Evolutionary conservation across 2,888 invertebrate species (phyloP).

Genomic region (Parochlus steinenii): DNA sequence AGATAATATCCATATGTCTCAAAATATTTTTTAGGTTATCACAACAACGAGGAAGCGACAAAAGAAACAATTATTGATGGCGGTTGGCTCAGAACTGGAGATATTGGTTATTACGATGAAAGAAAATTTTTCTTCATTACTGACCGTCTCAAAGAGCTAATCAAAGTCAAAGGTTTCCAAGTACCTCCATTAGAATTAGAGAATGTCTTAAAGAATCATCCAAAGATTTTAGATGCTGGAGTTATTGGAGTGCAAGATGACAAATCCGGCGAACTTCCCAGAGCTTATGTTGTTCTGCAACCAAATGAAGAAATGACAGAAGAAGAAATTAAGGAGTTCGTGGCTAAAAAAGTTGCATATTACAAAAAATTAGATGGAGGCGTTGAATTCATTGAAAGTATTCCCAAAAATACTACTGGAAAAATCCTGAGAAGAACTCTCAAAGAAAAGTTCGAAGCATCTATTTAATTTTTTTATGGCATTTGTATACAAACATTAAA

Average conservation of each 20-base stretch:
- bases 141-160: constrained; percentile 56
- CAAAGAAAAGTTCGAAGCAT: constrained; percentile 30
- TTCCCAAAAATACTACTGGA: constrained; percentile 62
- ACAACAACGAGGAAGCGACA: constrained; percentile 48
- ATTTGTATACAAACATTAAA: too few relatives aligned
- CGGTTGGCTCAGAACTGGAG: constrained; percentile 46
- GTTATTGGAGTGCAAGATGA: constrained; percentile 62
- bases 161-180: constrained; percentile 46
- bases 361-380: constrained; percentile 60
- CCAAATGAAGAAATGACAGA: constrained; percentile 29
- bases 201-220: constrained; percentile 24
- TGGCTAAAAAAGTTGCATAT: constrained; percentile 49
- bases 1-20: too few relatives aligned
- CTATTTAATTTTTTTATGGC: too few relatives aligned
- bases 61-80: constrained; percentile 43
- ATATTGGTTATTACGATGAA: constrained; percentile 43
- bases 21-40: too few relatives aligned
- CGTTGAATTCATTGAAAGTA: constrained; percentile 43
- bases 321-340: constrained; percentile 41
- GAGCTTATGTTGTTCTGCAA: constrained; percentile 50
- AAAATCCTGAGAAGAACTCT: constrained; percentile 54
- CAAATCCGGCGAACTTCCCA: constrained; percentile 53
- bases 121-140: constrained; percentile 41
- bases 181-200: constrained; percentile 58
- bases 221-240: constrained; percentile 60